Evolutionary conservation across 2,888 invertebrate genomes (phyloP), one percentile per base, ranked within the genome.

Genomic region (Leucoma salicis): DNA sequence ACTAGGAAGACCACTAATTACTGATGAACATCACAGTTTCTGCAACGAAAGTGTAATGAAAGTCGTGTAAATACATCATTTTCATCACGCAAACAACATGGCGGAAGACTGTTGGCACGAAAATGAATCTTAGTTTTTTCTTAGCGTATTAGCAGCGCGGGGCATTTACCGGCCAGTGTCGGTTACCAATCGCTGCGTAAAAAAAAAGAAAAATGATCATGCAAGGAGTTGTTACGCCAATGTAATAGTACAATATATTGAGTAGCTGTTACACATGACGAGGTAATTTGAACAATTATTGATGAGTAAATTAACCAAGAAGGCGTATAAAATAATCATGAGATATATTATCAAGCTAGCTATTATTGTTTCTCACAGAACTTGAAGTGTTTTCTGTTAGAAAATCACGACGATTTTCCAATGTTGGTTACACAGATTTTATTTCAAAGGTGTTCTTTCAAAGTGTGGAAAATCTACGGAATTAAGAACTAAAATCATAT

Each of bases 31-130:
- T 73, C 74, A 76, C 69, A 71, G 71, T 72, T 78, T 76, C 76
- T 78, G 75, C 49, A 82, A 82, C 68, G 84, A 87, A 87, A 87
- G 87, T 80, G 80, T 83, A 83, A n/a, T 64, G 87, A 86, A 86
- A 85, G 84, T 76, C 74, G 64, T 63, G 66, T 78, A 78, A 72
- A 85, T 83, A 82, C 85, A 82, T 86, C 82, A 86, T 83, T 80
- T 85, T 86, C 81, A 86, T 86, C 87, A 87, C 87, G 87, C 87
- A 80, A 85, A 60, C 72, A 75, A 62, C 67, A 79, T 81, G 73
- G 83, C 85, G 87, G 86, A 87, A 86, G 83, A 55, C 27, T 72
- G 69, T 79, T 78, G 77, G 81, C 80, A 83, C 81, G 79, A 83
- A 85, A 83, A 74, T 72, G 84, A 84, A 87, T 87, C 86, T 86